A percentile compares a stretch with the other conserved stretches of the same genome.
Conservation (phyloP, 2,888 invertebrate genomes). For the Caenorhabditis sulstoni region DNA sequence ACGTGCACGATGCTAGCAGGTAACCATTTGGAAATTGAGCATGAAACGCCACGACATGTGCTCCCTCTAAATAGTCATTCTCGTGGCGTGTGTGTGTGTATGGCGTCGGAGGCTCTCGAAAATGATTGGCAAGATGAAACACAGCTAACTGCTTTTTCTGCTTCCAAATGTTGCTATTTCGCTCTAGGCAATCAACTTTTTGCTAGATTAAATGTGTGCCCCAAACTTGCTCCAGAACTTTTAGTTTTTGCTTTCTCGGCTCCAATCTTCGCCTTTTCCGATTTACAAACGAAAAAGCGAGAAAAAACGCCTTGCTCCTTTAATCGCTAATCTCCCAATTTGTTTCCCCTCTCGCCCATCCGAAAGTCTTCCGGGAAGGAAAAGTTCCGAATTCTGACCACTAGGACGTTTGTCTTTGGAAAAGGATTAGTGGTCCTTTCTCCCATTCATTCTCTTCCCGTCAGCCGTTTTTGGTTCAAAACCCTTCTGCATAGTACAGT, state of each 20-base stretch:
- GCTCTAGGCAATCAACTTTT: slow-evolving; percentile 58
- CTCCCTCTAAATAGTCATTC: slow-evolving; percentile 35
- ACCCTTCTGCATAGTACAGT: slow-evolving; percentile 48
- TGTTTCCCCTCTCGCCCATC: background rate
- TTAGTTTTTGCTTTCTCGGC: slow-evolving; percentile 14
- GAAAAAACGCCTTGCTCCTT: slow-evolving; percentile 14
- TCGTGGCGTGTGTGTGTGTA: slow-evolving; percentile 7
- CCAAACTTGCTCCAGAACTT: slow-evolving; percentile 32
- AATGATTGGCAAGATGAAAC: slow-evolving; percentile 57
- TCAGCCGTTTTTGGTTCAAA: slow-evolving; percentile 26
- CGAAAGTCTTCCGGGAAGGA: background rate
- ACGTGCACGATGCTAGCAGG: background rate
- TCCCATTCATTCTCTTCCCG: background rate
- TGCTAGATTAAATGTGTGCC: slow-evolving; percentile 41
- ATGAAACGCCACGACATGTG: slow-evolving; percentile 37
- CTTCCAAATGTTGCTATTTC: slow-evolving; percentile 49
- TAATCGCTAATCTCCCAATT: slow-evolving; percentile 27
- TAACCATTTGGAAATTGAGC: slow-evolving; percentile 30
- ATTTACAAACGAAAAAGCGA: background rate
- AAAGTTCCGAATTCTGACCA: slow-evolving; percentile 35
- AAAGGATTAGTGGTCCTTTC: slow-evolving; percentile 47
- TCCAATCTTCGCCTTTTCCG: background rate
- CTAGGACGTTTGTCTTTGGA: slow-evolving; percentile 25
- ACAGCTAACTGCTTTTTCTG: slow-evolving; percentile 14
- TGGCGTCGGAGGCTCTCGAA: slow-evolving; percentile 12